Percentiles rank a stretch among this genome's conserved stretches.
Evolutionary conservation across 1,140 invertebrate genomes (phyloP).

Genomic region (Pogonus chalceus): DNA sequence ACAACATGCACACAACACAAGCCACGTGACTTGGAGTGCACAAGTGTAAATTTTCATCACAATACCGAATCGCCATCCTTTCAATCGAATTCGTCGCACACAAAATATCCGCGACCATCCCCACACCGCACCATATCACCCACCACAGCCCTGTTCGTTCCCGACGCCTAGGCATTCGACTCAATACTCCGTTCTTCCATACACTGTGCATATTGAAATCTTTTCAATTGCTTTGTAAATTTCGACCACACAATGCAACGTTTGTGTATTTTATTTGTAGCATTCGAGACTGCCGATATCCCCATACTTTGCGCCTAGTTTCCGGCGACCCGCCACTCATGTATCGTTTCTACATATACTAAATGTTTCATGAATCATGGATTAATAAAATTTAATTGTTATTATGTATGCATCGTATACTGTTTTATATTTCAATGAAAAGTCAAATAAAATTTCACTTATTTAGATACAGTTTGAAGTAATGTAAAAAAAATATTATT

Average conservation of each 20-base stretch:
- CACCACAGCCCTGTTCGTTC: too few relatives aligned
- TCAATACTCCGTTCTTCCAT: not conserved
- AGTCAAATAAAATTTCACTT: too few relatives aligned
- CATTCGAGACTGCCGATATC: not conserved
- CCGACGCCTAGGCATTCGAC: not conserved
- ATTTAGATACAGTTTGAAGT: too few relatives aligned
- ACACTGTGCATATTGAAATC: conserved; percentile 32
- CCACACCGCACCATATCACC: conserved; percentile 13
- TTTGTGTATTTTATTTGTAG: conserved; percentile 35
- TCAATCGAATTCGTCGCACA: conserved; percentile 20
- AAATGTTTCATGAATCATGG: too few relatives aligned
- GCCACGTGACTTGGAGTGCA: conserved; percentile 34
- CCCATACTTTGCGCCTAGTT: too few relatives aligned
- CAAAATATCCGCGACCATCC: conserved; percentile 31
- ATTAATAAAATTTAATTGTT: too few relatives aligned
- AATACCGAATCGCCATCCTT: conserved; percentile 24
- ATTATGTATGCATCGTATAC: too few relatives aligned
- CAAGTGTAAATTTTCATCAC: conserved; percentile 37
- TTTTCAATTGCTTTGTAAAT: conserved; percentile 37
- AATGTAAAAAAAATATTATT: too few relatives aligned
- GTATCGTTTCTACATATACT: too few relatives aligned
- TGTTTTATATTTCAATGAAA: too few relatives aligned
- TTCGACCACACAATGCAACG: conserved; percentile 30
- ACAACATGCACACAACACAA: not conserved
- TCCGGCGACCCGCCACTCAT: too few relatives aligned